Base-by-base conservation (phyloP, 2,888 invertebrate genomes). In the Zhengitettix transpicula region DNA sequence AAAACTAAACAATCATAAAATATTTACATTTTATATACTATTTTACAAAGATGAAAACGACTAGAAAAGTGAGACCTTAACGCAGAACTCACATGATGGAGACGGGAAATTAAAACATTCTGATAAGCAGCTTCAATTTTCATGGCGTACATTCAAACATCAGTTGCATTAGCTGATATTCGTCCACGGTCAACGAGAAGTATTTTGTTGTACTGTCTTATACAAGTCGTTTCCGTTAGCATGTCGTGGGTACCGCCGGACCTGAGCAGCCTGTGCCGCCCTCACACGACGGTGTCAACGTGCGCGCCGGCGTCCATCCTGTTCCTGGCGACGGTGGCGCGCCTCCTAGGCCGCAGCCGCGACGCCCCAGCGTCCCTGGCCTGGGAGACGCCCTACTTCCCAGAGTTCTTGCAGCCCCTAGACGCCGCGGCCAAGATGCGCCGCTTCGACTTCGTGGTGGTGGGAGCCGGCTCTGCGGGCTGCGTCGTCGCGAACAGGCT, bases 401-500 rank as follows among this genome's bases (percentile, higher is more conserved):
- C 15, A 16, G 52, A 17, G 14, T 15, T 9, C 42, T 16, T 28
- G 42, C 14, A 16, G 15, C 16, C 53, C 28, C 12, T 53, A 16
- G 16, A n/a, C 10, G 54, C 16, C 15, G 41, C 14, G 14, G 54
- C 53, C 16, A 10, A 41, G 42, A 42, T 17, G 1, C 74, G 76
- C 64, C 74, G 76, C 54, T 81, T 73, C 67, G 83, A 82, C 66
- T 86, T 82, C 65, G 79, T 82, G 59, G 72, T 82, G 57, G 78
- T 84, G 47, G 84, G 84, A 16, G 84, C 81, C 1, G 84, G 84
- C 1, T 83, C 82, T 9, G 83, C 83, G 0, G 84, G 84, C 0
- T 83, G 83, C 68, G 83, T 84, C 41, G 67, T 84, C 16, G 84
- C 84, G 0, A 84, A 81, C 70, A 74, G 84, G 14, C 71, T 84